Conservation (phyloP, 2,797 vertebrate genomes). For the Neoniphon sammara region DNA sequence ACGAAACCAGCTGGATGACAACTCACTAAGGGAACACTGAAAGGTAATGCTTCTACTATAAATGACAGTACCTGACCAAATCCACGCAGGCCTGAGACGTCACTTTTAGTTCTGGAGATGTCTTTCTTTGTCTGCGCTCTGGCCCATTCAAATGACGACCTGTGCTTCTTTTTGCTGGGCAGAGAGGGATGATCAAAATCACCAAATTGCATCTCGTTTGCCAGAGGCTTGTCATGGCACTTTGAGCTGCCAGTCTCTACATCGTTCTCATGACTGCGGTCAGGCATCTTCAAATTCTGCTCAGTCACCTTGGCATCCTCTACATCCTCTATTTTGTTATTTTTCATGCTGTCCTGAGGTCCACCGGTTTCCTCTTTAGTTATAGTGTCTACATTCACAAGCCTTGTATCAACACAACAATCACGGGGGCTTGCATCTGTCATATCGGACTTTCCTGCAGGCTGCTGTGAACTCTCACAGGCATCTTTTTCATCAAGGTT, state of each 20-base stretch:
- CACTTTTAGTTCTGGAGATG: conserved; percentile 60
- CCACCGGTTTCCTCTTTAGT: conserved; percentile 1
- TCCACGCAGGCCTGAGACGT: conserved; percentile 22
- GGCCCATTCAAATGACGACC: conserved; percentile 80
- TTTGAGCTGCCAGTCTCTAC: not conserved
- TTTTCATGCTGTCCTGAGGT: conserved; percentile 3
- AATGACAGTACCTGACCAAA: conserved; percentile 42
- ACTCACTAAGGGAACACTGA: not conserved
- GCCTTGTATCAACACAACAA: not conserved
- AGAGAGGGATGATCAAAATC: conserved; percentile 64
- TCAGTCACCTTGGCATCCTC: not conserved
- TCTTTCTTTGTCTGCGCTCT: conserved; percentile 69
- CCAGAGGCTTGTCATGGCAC: not conserved
- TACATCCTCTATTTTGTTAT: not conserved
- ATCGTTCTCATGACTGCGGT: not conserved
- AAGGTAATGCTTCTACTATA: not conserved
- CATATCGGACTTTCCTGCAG: not conserved
- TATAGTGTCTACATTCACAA: not conserved
- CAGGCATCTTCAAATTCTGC: not conserved
- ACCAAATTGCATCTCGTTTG: conserved; percentile 11
- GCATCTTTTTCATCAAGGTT: conserved; percentile 8
- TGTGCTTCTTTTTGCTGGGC: conserved; percentile 74
- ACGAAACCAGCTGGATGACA: not conserved
- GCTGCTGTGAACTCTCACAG: not conserved
- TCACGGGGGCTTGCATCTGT: not conserved